phyloP scores from a whole-genome alignment of 2,797 vertebrate genomes.

The Spinus olivaceus region DNA sequence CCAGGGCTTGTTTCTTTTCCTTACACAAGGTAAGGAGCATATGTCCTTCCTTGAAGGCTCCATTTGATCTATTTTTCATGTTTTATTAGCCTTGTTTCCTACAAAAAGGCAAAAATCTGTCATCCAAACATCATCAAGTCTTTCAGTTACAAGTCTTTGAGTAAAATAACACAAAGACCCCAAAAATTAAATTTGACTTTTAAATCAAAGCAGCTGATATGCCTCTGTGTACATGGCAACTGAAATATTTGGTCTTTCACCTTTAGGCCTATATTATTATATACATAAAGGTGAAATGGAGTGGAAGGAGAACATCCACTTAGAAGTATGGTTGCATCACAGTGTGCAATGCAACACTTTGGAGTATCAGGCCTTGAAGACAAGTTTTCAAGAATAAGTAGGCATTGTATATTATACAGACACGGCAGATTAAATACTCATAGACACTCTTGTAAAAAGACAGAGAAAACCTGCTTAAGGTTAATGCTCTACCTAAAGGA shows the following conservation, averaged over 20 bases:
- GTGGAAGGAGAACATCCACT: neutral
- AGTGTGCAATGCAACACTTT: neutral
- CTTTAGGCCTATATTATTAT: neutral
- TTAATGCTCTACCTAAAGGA: neutral
- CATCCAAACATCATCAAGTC: conserved; percentile 6
- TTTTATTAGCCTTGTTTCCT: neutral
- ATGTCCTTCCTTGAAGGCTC: neutral
- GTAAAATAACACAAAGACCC: neutral
- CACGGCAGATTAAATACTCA: neutral
- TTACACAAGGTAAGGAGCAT: neutral
- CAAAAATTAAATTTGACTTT: neutral
- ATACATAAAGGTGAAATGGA: neutral
- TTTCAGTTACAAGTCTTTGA: neutral
- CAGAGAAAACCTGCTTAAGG: neutral
- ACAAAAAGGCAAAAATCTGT: conserved; percentile 31
- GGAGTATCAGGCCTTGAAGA: neutral
- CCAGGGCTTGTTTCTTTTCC: neutral
- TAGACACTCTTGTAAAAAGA: neutral
- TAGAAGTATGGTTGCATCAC: neutral
- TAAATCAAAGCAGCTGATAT: neutral
- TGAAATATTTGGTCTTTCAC: neutral
- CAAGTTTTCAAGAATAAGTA: neutral
- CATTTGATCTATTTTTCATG: neutral
- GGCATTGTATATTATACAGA: neutral
- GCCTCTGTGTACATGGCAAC: neutral